Evolutionary conservation across 2,113 vertebrate species (phyloP), one percentile per base, ranked within the genome.

Genomic region (Pyxicephalus adspersus): DNA sequence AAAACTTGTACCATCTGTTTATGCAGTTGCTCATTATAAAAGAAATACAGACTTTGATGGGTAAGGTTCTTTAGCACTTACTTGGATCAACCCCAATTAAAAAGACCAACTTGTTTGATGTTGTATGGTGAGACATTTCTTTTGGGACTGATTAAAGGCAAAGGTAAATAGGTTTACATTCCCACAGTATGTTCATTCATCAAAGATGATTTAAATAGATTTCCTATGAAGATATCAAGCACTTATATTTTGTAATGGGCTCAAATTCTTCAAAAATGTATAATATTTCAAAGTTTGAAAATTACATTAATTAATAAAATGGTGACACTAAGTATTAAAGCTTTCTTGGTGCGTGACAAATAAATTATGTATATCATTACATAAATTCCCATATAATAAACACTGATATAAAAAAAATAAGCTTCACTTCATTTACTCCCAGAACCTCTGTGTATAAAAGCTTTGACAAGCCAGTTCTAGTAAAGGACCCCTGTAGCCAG

Each of bases 81-180:
- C 64, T 82, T 80, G 58, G 84, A 81, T 86, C 22, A 82, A 81
- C 63, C 58, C 64, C 80, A 86, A 87, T 84, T 65, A 84, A 64
- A 45, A 88, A 89, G 28, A 70, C 23, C 26, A 80, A 65, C 84
- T 84, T 84, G 6, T 86, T 88, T 86, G 79, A 88, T 87, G 61
- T 85, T 73, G 34, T 73, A 26, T 50, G 78, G 68, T 51, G 58
- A 63, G 68, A 76, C 77, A 83, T 31, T 57, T 85, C 81, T 89
- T 23, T 58, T 75, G 80, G 78, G 81, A 85, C 81, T 86, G 84
- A 88, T 87, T 87, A 87, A 86, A 88, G 34, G 73, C 80, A 66
- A 85, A 84, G 84, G 83, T 77, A 83, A 34, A 0, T 0, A 80
- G 18, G 73, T 73, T 45, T 76, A 79, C 72, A 81, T 80, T 87